phyloP scores from a whole-genome alignment of 1,140 invertebrate species.

The Musca domestica region DNA sequence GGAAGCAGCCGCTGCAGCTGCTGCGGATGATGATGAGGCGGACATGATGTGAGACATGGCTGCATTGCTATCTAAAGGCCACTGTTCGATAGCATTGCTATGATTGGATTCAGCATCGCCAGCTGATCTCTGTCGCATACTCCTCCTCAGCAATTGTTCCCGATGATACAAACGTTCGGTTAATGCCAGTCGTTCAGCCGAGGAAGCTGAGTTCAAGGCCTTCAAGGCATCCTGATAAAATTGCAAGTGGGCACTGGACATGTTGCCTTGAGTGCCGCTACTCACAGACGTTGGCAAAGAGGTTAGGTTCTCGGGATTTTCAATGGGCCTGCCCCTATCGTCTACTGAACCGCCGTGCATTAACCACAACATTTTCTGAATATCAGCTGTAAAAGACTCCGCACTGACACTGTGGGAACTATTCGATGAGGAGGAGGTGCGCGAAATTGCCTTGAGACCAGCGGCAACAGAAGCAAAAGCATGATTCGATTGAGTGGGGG shows the following conservation, averaged over 20 bases:
- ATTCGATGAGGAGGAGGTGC: slow-evolving; percentile 46
- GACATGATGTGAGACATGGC: not conserved
- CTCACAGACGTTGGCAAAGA: slow-evolving; percentile 21
- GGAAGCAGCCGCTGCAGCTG: slow-evolving; percentile 3
- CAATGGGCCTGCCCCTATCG: slow-evolving; percentile 39
- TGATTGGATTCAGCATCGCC: not conserved
- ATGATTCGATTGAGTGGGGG: not conserved
- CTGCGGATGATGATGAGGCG: not conserved
- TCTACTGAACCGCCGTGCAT: slow-evolving; percentile 46
- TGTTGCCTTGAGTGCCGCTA: slow-evolving; percentile 40
- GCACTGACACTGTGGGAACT: slow-evolving; percentile 48
- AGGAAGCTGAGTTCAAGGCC: slow-evolving; percentile 32
- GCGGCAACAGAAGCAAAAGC: slow-evolving; percentile 21
- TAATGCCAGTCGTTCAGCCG: slow-evolving; percentile 38
- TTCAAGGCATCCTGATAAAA: slow-evolving; percentile 50
- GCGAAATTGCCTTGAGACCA: slow-evolving; percentile 25
- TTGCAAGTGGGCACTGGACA: slow-evolving; percentile 47
- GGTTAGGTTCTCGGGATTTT: not conserved
- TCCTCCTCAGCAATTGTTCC: slow-evolving; percentile 26
- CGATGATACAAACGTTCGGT: slow-evolving; percentile 37
- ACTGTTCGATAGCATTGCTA: slow-evolving; percentile 11
- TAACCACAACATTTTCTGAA: slow-evolving; percentile 51
- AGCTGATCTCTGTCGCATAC: not conserved
- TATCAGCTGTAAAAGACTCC: slow-evolving; percentile 47
- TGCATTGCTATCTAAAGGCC: slow-evolving; percentile 4